These are phyloP conservation scores for Hydriomena furcata DNA, from an alignment of 2,888 invertebrate genomes.

Conservation along the genomic window DNA sequence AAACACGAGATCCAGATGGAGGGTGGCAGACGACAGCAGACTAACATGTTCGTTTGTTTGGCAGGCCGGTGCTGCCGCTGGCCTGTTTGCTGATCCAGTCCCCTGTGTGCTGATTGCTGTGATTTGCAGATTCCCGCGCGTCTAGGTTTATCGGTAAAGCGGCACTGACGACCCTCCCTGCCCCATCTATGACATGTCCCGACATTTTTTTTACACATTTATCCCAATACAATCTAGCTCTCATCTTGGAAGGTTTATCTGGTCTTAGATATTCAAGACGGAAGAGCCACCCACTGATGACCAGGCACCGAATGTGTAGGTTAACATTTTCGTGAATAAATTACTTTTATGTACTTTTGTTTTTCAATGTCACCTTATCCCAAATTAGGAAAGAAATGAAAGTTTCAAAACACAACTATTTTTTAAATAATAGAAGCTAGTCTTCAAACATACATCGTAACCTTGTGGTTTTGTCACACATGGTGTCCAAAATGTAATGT, in stretches of 20 bases:
- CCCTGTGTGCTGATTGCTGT: constrained; percentile 77
- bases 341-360: constrained; percentile 37
- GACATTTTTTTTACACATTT: constrained; percentile 36
- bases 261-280: constrained; percentile 40
- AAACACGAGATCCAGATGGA: constrained; percentile 31
- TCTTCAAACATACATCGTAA: no score
- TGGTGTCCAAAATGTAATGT: no score
- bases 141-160: constrained; percentile 67
- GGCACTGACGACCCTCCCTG: constrained; percentile 56
- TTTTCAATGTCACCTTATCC: constrained; percentile 9
- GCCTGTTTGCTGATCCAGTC: constrained; percentile 82
- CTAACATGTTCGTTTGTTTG: constrained; percentile 79
- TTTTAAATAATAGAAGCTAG: no score
- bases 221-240: constrained; percentile 30
- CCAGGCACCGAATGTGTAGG: constrained; percentile 55
- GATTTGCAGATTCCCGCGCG: constrained; percentile 73
- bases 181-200: constrained; percentile 40
- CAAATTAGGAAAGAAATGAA: no score
- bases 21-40: constrained; percentile 52
- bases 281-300: constrained; percentile 47
- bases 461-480: no score
- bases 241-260: constrained; percentile 31
- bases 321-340: constrained; percentile 57
- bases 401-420: no score
- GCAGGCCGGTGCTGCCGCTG: constrained; percentile 83